These are phyloP conservation scores for Sepiola atlantica DNA, from an alignment of 2,888 invertebrate species.

Conservation along the genomic window DNA sequence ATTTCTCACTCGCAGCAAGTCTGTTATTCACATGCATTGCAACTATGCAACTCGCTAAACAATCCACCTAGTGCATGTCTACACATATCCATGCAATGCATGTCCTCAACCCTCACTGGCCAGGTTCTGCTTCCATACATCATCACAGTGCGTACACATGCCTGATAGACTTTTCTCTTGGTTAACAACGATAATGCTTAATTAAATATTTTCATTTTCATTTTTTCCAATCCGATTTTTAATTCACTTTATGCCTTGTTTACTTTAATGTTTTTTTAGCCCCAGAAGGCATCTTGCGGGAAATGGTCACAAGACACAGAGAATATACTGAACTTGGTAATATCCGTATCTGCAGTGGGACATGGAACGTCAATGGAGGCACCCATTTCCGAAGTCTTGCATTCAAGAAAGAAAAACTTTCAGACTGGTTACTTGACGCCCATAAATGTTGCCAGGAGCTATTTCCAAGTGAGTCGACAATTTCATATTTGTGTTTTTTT, in stretches of 20 bases:
- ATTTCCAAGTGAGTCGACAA: neutral
- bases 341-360: constrained; percentile 90
- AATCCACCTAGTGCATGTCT: too few relatives aligned
- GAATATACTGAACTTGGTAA: constrained; percentile 65
- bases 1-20: too few relatives aligned
- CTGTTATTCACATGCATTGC: too few relatives aligned
- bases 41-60: too few relatives aligned
- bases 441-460: constrained; percentile 65
- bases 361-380: constrained; percentile 99
- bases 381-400: constrained; percentile 97
- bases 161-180: too few relatives aligned
- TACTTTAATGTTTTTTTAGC: constrained; percentile 57
- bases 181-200: too few relatives aligned
- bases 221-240: neutral
- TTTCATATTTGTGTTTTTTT: neutral
- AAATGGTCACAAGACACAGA: constrained; percentile 64
- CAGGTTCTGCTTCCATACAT: too few relatives aligned
- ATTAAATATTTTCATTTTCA: neutral
- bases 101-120: too few relatives aligned
- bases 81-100: too few relatives aligned
- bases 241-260: neutral
- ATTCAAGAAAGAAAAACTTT: constrained; percentile 81
- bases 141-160: too few relatives aligned
- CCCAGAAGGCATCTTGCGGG: constrained; percentile 63
- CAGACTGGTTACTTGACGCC: constrained; percentile 84